Evolutionary conservation across 2,797 vertebrate species (phyloP).

Genomic region (Pygocentrus nattereri): DNA sequence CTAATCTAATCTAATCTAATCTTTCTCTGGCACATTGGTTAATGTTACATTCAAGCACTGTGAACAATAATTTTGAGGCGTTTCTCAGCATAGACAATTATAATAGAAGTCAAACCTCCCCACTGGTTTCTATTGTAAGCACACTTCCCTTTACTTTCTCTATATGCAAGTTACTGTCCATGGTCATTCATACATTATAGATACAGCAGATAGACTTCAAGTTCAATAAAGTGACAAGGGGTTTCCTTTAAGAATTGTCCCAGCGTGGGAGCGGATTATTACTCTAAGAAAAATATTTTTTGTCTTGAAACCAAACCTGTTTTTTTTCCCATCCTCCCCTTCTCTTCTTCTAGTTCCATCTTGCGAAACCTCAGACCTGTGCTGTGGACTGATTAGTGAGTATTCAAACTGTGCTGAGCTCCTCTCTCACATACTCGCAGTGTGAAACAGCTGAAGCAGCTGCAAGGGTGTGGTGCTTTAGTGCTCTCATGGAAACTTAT

Average conservation of each 20-base stretch:
- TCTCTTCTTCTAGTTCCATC: not conserved
- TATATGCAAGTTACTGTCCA: no score
- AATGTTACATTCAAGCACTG: no score
- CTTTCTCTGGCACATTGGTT: no score
- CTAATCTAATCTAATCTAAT: no score
- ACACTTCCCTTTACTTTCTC: no score
- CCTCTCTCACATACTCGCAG: not conserved
- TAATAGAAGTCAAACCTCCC: no score
- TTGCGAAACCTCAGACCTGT: not conserved
- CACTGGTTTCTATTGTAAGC: no score
- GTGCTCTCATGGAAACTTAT: slow-evolving; percentile 12
- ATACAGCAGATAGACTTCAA: not conserved
- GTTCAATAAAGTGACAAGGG: no score
- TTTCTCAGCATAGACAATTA: no score
- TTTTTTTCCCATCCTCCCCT: not conserved
- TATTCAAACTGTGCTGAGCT: slow-evolving; percentile 1
- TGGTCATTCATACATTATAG: not conserved
- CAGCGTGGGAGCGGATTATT: not conserved
- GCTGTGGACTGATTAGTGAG: not conserved
- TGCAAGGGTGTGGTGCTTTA: slow-evolving; percentile 31
- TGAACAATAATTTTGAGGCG: no score
- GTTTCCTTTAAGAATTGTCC: not conserved
- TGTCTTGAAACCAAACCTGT: not conserved
- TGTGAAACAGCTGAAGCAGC: slow-evolving; percentile 35
- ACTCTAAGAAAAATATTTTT: not conserved